phyloP scores from a whole-genome alignment of 2,113 vertebrate genomes.

The Gila orcuttii region DNA sequence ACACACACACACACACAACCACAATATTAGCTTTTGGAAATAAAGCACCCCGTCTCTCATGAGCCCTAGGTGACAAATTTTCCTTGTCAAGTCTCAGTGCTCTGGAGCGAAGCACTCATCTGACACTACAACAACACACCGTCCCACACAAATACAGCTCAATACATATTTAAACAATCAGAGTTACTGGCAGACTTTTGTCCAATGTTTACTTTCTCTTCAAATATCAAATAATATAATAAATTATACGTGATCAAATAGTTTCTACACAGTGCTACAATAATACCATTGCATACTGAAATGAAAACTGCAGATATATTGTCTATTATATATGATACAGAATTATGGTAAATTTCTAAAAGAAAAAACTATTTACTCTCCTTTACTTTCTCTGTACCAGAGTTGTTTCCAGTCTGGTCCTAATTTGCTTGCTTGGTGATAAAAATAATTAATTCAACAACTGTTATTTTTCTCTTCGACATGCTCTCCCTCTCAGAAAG shows the following conservation, averaged over 20 bases:
- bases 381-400: no score
- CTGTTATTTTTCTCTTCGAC: neutral
- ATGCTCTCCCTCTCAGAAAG: constrained; percentile 8
- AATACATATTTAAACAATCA: neutral
- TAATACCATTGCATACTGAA: neutral
- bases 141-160: neutral
- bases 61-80: constrained; percentile 39
- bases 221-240: neutral
- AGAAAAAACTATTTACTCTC: neutral
- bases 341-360: neutral
- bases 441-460: constrained; percentile 44
- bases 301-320: no score
- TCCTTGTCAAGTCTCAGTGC: constrained; percentile 20
- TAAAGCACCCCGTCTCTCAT: constrained; percentile 6
- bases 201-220: neutral
- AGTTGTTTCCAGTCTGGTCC: constrained; percentile 1
- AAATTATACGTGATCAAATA: neutral
- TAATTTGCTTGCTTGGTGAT: neutral
- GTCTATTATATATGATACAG: neutral
- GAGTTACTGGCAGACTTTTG: neutral
- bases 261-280: neutral
- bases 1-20: neutral
- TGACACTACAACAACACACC: constrained; percentile 3
- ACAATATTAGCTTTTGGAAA: constrained; percentile 32
- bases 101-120: constrained; percentile 5